phyloP scores from a whole-genome alignment of 2,888 invertebrate species.

The Sinodicranocentrus sp. region DNA sequence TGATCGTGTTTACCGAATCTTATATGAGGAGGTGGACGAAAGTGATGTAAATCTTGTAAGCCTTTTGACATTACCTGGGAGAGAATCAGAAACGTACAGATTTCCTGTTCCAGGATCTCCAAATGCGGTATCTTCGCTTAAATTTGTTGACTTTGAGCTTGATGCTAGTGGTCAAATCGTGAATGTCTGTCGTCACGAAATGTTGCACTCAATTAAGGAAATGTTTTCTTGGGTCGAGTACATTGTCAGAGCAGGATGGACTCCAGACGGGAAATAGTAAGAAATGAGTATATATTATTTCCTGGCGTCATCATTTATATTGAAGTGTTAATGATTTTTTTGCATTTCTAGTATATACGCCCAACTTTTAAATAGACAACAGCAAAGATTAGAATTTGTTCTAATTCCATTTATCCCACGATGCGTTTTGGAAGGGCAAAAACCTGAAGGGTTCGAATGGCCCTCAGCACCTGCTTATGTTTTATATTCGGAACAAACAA shows the following conservation, averaged over 20 bases:
- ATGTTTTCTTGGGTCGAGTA: conserved; percentile 97
- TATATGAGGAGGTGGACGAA: conserved; percentile 82
- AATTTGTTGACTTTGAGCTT: conserved; percentile 82
- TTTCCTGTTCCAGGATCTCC: conserved; percentile 93
- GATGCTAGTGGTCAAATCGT: conserved; percentile 84
- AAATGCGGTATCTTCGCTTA: conserved; percentile 93
- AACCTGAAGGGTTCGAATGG: conserved; percentile 77
- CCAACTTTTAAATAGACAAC: conserved; percentile 92
- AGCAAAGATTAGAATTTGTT: conserved; percentile 90
- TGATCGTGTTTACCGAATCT: conserved; percentile 78
- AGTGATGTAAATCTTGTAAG: conserved; percentile 93
- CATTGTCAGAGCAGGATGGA: conserved; percentile 96
- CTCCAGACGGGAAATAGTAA: conserved; percentile 92
- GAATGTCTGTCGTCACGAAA: conserved; percentile 87
- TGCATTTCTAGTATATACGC: conserved; percentile 88
- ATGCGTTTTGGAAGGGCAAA: conserved; percentile 76
- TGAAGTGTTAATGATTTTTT: conserved; percentile 37
- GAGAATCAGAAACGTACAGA: conserved; percentile 79
- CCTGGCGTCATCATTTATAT: conserved; percentile 2
- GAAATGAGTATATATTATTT: too few species aligned
- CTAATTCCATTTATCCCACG: conserved; percentile 84
- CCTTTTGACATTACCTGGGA: conserved; percentile 78
- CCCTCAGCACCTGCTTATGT: conserved; percentile 81
- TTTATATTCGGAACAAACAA: conserved; percentile 83
- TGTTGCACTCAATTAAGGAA: conserved; percentile 87